These are phyloP conservation scores for Rhabdomys dilectus DNA, from an alignment of 2,113 vertebrate genomes.

Conservation along the genomic window DNA sequence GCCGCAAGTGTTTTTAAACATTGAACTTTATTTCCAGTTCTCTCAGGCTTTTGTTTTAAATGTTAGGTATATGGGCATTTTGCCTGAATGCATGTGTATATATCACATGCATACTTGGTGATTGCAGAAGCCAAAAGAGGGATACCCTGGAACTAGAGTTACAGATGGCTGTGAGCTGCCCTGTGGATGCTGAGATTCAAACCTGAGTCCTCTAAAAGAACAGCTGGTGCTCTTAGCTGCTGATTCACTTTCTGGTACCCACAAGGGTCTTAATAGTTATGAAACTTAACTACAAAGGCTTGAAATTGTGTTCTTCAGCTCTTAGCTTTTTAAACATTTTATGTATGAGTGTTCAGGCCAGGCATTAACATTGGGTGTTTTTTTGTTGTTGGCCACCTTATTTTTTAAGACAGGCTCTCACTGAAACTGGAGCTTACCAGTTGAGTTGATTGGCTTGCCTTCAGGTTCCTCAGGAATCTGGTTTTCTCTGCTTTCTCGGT, in stretches of 20 bases:
- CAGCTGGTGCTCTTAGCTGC: not conserved
- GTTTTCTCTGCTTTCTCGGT: not conserved
- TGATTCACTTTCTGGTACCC: not conserved
- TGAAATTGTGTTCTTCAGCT: not conserved
- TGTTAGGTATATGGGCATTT: not conserved
- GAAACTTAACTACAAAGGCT: constrained; percentile 42
- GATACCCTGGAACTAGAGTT: not conserved
- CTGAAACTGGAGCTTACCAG: not conserved
- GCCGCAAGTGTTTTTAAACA: not conserved
- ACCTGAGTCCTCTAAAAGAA: not conserved
- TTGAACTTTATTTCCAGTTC: not conserved
- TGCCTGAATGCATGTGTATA: not conserved
- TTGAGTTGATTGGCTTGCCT: not conserved
- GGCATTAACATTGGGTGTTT: not conserved
- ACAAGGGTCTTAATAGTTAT: constrained; percentile 5
- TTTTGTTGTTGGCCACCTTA: not conserved
- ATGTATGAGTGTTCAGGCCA: not conserved
- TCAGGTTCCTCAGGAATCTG: not conserved
- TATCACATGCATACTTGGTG: not conserved
- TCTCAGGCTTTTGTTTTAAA: not conserved
- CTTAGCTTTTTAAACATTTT: constrained; percentile 41
- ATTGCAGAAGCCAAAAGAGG: not conserved
- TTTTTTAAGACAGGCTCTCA: not conserved
- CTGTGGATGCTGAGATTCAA: not conserved
- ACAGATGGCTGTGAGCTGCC: not conserved